Conservation (phyloP, 2,797 vertebrate genomes). For the Girardinus metallicus region DNA sequence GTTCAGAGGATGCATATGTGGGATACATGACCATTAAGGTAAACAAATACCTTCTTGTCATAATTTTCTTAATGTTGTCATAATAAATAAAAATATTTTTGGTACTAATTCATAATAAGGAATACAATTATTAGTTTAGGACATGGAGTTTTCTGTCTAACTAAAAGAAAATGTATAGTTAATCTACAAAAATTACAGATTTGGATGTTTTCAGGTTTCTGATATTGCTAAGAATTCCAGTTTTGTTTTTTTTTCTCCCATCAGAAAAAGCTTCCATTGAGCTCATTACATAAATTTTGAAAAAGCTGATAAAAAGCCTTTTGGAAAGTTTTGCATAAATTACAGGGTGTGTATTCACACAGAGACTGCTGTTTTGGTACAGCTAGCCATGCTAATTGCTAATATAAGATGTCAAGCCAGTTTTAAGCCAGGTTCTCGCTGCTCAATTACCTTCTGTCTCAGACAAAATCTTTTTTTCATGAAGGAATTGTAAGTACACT, state of each 20-base stretch:
- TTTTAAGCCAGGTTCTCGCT: background rate
- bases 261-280: background rate
- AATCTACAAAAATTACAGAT: background rate
- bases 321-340: background rate
- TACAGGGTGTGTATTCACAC: background rate
- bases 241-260: background rate
- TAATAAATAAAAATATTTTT: background rate
- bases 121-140: background rate
- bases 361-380: background rate
- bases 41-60: conserved; percentile 17
- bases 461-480: background rate
- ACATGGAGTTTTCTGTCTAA: background rate
- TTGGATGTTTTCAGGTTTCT: background rate
- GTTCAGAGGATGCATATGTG: conserved; percentile 98
- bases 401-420: background rate
- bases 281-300: background rate
- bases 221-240: background rate
- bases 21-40: conserved; percentile 99
- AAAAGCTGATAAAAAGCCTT: too few relatives aligned
- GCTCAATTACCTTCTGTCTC: background rate
- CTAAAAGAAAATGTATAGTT: background rate
- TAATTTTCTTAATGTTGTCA: background rate
- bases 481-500: background rate
- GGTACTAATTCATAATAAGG: background rate
- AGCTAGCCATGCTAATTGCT: background rate